phyloP scores from a whole-genome alignment of 2,113 vertebrate genomes.

The Sapayoa aenigma region DNA sequence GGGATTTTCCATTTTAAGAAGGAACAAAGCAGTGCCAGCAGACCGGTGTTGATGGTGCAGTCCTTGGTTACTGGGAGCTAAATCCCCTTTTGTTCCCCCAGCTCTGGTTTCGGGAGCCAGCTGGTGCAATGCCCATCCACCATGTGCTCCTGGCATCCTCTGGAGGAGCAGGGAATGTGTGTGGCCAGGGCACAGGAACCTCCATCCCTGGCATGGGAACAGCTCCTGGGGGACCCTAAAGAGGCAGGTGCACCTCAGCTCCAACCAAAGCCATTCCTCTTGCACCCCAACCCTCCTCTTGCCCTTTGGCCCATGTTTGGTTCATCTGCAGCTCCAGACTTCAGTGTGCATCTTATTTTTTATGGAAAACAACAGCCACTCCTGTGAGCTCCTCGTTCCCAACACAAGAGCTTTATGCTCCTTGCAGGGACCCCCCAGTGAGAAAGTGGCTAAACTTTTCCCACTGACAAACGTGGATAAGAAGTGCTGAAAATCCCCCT shows the following conservation, averaged over 20 bases:
- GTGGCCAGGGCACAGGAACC: background rate
- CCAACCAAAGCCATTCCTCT: background rate
- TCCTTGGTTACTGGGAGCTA: background rate
- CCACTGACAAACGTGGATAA: background rate
- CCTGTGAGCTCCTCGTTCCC: background rate
- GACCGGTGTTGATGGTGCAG: background rate
- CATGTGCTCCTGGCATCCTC: background rate
- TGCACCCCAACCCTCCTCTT: background rate
- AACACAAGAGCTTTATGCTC: background rate
- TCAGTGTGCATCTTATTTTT: background rate
- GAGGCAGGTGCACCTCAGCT: background rate
- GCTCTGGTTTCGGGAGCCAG: background rate
- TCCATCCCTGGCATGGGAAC: background rate
- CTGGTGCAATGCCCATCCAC: background rate
- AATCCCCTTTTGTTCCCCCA: background rate
- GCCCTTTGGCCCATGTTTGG: background rate
- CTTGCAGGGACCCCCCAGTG: background rate
- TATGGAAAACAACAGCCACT: background rate
- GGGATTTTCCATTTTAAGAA: background rate
- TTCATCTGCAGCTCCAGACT: background rate
- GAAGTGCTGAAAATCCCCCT: background rate
- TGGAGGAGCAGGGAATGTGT: background rate
- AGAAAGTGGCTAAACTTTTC: background rate
- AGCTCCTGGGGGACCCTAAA: background rate
- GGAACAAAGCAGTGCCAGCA: background rate